These are phyloP conservation scores for Bombyx mandarina DNA, from an alignment of 1,140 invertebrate genomes.

Conservation along the genomic window DNA sequence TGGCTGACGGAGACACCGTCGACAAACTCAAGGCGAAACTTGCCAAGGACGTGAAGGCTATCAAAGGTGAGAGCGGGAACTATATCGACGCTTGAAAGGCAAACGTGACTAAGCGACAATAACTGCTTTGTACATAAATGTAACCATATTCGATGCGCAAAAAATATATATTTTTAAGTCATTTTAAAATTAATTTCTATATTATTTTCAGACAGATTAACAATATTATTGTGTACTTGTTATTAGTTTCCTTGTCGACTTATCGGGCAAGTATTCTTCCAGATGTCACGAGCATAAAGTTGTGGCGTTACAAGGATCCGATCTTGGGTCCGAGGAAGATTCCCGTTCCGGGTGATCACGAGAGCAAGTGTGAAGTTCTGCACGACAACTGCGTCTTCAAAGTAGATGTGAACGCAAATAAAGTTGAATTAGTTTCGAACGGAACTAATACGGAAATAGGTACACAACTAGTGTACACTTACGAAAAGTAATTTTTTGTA, in stretches of 20 bases:
- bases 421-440: constrained; percentile 65
- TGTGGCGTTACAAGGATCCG: constrained; percentile 87
- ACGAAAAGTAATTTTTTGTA: constrained; percentile 35
- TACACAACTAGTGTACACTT: constrained; percentile 57
- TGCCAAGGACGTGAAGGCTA: constrained; percentile 72
- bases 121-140: no score
- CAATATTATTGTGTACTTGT: not conserved
- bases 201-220: not conserved
- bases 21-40: constrained; percentile 76
- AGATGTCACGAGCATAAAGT: constrained; percentile 75
- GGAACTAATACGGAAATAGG: constrained; percentile 69
- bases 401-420: constrained; percentile 72
- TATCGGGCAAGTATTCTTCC: constrained; percentile 25
- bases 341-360: constrained; percentile 75
- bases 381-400: constrained; percentile 71
- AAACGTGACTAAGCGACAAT: no score
- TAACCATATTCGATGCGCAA: no score
- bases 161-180: no score
- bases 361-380: constrained; percentile 74
- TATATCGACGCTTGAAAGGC: no score
- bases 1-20: constrained; percentile 77
- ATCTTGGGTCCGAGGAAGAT: constrained; percentile 81
- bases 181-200: not conserved
- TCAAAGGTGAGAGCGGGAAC: constrained; percentile 74
- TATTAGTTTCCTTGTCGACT: not conserved